Conservation (phyloP, 1,140 invertebrate species). For the Anoplolepis gracilipes region DNA sequence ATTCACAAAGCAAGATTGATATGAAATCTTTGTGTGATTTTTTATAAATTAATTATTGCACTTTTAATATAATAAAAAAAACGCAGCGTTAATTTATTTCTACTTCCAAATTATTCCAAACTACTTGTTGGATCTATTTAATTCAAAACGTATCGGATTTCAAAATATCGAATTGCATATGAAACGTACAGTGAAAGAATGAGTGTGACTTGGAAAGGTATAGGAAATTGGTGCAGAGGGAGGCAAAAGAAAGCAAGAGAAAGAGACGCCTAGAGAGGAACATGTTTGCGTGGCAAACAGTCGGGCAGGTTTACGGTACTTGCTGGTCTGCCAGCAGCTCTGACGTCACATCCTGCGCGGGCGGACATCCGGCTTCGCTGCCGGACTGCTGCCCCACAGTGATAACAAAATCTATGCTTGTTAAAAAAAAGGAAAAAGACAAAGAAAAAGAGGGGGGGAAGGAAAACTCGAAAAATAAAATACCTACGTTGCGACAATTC, state of each 20-base stretch:
- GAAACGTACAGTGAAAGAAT: not conserved
- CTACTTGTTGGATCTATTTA: not conserved
- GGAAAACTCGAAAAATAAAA: not conserved
- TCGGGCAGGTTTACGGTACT: slow-evolving; percentile 74
- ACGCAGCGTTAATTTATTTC: not conserved
- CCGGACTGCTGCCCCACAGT: slow-evolving; percentile 78
- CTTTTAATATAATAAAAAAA: not conserved
- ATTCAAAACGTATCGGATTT: not conserved
- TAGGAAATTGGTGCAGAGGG: slow-evolving; percentile 2
- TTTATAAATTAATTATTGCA: not conserved
- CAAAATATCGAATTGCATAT: not conserved
- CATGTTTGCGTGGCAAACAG: slow-evolving; percentile 77
- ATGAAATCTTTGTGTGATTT: not conserved
- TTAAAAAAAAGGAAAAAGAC: slow-evolving; percentile 62
- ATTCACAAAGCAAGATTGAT: not conserved
- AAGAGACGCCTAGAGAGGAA: slow-evolving; percentile 60
- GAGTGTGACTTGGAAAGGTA: not conserved
- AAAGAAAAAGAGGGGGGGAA: not conserved
- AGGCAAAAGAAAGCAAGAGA: not conserved
- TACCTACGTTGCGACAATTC: not conserved
- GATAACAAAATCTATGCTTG: slow-evolving; percentile 83
- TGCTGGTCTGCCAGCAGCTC: slow-evolving; percentile 68
- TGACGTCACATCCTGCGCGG: slow-evolving; percentile 84
- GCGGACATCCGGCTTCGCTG: slow-evolving; percentile 83
- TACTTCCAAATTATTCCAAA: not conserved